Conservation (phyloP, 2,888 invertebrate genomes). For the Gonocerus acuteangulatus region DNA sequence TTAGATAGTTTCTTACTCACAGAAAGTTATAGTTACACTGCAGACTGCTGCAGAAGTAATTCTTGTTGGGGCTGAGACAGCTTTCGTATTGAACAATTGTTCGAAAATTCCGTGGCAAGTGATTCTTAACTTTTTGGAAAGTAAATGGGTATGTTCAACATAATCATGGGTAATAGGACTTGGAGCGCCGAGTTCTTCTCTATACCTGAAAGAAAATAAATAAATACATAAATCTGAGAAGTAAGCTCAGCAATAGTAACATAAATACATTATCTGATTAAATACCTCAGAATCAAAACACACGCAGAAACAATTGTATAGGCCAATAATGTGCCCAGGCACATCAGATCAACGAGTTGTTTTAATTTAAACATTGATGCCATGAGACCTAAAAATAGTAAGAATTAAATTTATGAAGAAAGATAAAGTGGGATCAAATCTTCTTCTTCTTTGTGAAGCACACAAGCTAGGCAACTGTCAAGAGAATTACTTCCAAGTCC, state of each 20-base stretch:
- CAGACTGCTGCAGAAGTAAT: slow-evolving; percentile 22
- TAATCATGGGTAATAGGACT: slow-evolving; percentile 22
- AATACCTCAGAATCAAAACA: slow-evolving; percentile 70
- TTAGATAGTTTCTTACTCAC: slow-evolving; percentile 8
- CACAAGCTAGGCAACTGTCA: no score
- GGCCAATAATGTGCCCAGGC: slow-evolving; percentile 76
- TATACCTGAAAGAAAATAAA: slow-evolving; percentile 31
- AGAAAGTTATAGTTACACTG: slow-evolving; percentile 11
- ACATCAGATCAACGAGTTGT: slow-evolving; percentile 83
- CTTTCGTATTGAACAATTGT: slow-evolving; percentile 24
- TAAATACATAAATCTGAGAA: neutral
- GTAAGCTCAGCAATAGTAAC: neutral
- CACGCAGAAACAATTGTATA: slow-evolving; percentile 86
- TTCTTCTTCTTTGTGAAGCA: neutral
- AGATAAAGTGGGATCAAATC: neutral
- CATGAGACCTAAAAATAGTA: slow-evolving; percentile 54
- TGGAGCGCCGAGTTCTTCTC: slow-evolving; percentile 28
- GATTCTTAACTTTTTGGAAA: slow-evolving; percentile 23
- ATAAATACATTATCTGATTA: neutral
- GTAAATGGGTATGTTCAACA: slow-evolving; percentile 31
- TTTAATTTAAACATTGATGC: slow-evolving; percentile 75
- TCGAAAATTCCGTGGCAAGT: slow-evolving; percentile 23
- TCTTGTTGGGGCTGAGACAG: slow-evolving; percentile 5
- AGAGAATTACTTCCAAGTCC: no score
- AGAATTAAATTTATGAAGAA: neutral